Base-by-base conservation (phyloP, 2,113 vertebrate genomes). In the Tinamus guttatus region DNA sequence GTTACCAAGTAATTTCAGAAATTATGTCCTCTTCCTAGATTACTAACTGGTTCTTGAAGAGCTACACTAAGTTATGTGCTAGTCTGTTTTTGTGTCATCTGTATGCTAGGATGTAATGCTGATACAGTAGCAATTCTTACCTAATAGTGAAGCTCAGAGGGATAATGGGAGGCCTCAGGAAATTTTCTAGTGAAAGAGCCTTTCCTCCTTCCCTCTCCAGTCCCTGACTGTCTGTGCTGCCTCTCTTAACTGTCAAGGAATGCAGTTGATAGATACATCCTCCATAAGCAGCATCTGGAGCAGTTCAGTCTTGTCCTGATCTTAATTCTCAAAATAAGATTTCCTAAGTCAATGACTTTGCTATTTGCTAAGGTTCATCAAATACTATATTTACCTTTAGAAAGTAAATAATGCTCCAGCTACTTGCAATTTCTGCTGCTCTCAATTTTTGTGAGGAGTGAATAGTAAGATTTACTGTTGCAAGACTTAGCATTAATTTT, bases 211-310 rank as follows among this genome's bases (percentile, higher is more conserved):
- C 51, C 9, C 52, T 13, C 52, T 15, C 22, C 21, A 30, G 22
- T 43, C 8, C 47, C 18, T 19, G 6, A 41, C 8, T 41, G 9
- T 51, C 11, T 52, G 8, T 17, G 4, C 13, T 34, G 34, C 4
- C 3, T 49, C 9, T 30, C 4, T 8, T 56, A 0, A 1, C 9
- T 60, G 5, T 7, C 3, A 11, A 65, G 11, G n/a, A 43, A 34
- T 1, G 0, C 0, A 14, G 20, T 20, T 1, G 1, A 5, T 70
- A 27, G 2, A 58, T 58, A 28, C 19, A 27, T 54, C 8, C 8
- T 32, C 2, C 7, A 41, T 8, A 4, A 49, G 5, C 2, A 20
- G 34, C 2, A 10, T 3, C 24, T 64, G 10, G 1, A 10, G 40
- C 41, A 56, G 8, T 11, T 87, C 15, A 19, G 5, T 10, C 3